phyloP scores from a whole-genome alignment of 2,888 invertebrate genomes.

The Parapristionchus giblindavisi region DNA sequence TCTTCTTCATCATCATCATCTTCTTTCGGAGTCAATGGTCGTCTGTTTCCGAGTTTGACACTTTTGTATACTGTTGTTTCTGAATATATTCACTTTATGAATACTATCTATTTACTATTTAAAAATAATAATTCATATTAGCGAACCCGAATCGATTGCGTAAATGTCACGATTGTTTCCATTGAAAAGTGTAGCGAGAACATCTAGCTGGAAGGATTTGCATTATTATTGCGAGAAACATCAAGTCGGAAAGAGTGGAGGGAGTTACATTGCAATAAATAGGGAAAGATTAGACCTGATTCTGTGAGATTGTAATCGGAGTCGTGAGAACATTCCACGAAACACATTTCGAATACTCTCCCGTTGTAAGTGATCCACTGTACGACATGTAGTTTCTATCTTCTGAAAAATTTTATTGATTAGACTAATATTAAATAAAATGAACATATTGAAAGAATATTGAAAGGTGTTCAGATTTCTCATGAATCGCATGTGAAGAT shows the following conservation, averaged over 20 bases:
- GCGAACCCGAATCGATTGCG: not conserved
- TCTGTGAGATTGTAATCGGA: not conserved
- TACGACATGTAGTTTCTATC: slow-evolving; percentile 8
- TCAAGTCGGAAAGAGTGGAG: not conserved
- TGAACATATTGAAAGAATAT: no score
- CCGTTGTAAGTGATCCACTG: slow-evolving; percentile 36
- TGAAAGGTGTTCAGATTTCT: no score
- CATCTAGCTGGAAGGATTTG: not conserved
- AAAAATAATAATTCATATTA: not conserved
- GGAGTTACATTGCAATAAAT: not conserved
- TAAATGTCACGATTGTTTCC: not conserved
- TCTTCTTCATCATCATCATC: not conserved
- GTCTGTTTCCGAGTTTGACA: not conserved
- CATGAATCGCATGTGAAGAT: no score
- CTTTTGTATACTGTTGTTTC: slow-evolving; percentile 14
- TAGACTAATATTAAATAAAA: no score
- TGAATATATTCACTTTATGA: not conserved
- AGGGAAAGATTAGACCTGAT: not conserved
- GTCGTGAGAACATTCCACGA: slow-evolving; percentile 12
- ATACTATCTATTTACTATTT: not conserved
- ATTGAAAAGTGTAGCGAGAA: not conserved
- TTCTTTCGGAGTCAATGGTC: not conserved
- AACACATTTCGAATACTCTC: not conserved
- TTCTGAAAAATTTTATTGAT: not conserved
- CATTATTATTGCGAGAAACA: not conserved